Percentiles rank a stretch among this genome's conserved stretches.
Evolutionary conservation across 1,140 invertebrate species (phyloP).

Genomic region (Colletes gigas): DNA sequence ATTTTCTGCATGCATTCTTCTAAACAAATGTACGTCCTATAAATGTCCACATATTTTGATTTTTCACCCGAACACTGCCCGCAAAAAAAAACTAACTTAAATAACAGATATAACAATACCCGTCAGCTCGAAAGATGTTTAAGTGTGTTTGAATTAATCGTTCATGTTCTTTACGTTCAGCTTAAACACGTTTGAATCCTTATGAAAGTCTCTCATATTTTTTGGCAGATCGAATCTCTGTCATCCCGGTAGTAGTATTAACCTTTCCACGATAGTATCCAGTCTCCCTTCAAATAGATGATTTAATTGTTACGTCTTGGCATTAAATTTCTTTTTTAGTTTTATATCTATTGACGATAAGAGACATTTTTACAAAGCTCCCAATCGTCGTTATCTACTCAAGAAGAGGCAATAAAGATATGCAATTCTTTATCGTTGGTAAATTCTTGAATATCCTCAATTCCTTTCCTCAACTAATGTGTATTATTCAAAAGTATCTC

Average conservation of each 20-base stretch:
- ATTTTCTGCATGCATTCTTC: constrained; percentile 68
- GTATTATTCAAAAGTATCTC: constrained; percentile 16
- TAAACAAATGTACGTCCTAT: constrained; percentile 26
- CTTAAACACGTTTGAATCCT: constrained; percentile 24
- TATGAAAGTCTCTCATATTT: constrained; percentile 3
- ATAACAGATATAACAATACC: constrained; percentile 42
- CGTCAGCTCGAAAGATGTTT: constrained; percentile 41
- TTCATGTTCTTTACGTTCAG: constrained; percentile 47
- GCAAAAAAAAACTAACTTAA: constrained; percentile 41
- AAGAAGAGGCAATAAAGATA: constrained; percentile 15
- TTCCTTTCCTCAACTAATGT: constrained; percentile 35
- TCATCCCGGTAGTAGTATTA: constrained; percentile 20
- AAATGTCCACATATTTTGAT: constrained; percentile 36
- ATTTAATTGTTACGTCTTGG: constrained; percentile 10
- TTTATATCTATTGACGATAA: not conserved
- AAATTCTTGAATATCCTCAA: constrained; percentile 28
- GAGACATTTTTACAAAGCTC: constrained; percentile 27
- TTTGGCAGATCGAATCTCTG: constrained; percentile 11
- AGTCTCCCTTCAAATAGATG: not conserved
- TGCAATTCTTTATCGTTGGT: constrained; percentile 6
- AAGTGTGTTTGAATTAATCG: constrained; percentile 54
- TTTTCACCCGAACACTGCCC: not conserved
- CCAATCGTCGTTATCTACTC: constrained; percentile 11
- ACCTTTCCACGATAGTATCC: constrained; percentile 19
- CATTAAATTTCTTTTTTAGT: constrained; percentile 11